Base-by-base conservation (phyloP, 1,140 invertebrate genomes). In the Ooceraea biroi region DNA sequence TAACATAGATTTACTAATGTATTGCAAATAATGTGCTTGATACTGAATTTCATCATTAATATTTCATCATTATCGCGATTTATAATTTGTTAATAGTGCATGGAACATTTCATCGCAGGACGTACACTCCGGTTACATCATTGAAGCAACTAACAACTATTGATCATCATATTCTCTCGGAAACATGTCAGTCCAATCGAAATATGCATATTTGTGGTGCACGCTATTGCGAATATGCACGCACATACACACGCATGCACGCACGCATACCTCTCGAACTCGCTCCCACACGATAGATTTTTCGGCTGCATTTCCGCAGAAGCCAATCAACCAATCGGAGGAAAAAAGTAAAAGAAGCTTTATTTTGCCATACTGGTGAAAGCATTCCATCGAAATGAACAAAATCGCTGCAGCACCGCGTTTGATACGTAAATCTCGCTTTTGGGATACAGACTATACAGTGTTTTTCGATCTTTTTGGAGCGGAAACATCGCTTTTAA, bases 1-100 rank as follows among this genome's bases (percentile, higher is more conserved):
- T n/a, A n/a, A 17, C 14, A 63, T 77, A 52, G 25, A 66, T 65
- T 11, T 25, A 27, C 25, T 52, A 25, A 25, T 52, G 30, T 3
- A 27, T 30, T 11, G 71, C 30, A 36, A n/a, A 65, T 36, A 36
- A 36, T 36, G 36, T 36, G 4, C 44, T n/a, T 22, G 8, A 19
- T 77, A 52, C 63, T 8, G 46, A 14, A n/a, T 77, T 25, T 66
- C 41, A 66, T 77, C 19, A 66, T 66, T 66, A 14, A n/a, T 11
- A 19, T 78, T 25, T 68, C 41, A 68, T 78, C 19, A 68, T 68
- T 68, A 78, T 55, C 19, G 61, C 74, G 66, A 78, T 55, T 30
- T 12, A 14, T 19, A 55, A 30, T 55, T 30, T 55, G 52, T 78
- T 68, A 68, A 78, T 78, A 78, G 50, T 50, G 50, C n/a, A 48